Evolutionary conservation across 2,797 vertebrate genomes (phyloP), one percentile per base, ranked within the genome.

Genomic region (Acestrorhynchus altus): DNA sequence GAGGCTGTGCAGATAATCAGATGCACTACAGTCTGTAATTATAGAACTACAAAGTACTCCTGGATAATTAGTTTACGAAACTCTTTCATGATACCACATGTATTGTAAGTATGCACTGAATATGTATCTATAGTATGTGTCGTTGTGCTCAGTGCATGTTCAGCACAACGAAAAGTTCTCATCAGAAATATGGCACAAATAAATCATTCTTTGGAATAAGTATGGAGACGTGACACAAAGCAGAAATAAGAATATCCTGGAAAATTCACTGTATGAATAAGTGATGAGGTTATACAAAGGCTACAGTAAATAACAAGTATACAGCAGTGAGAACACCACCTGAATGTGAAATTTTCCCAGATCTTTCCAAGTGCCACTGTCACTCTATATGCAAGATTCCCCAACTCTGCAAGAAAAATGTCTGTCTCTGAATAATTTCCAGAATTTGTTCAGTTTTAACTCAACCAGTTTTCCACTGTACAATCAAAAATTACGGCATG

Each of bases 201-300:
- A 18, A 28, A 57, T 35, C 7, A 60, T 60, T 60, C 18, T 35
- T 31, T 26, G 9, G 57, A 60, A 35, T 31, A 18, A 35, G 28
- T 15, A 1, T 0, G 57, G 57, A 35, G 15, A 60, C 54, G 11
- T 57, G 15, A 57, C 12, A 57, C 8, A 8, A 35, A 31, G 28
- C 28, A 18, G 57, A 35, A n/a, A 60, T 35, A 18, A 15, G 28
- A 8, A 13, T 31, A 15, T 35, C 24, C 12, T 26, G 13, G 24
- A 59, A 31, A 31, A 35, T 16, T 18, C 57, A 60, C 26, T 26
- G 31, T 9, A 60, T 60, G 57, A 60, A 60, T 8, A 60, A 60
- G 40, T 66, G 24, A 66, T 66, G 63, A 66, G 63, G 26, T 4
- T 18, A 5, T 66, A 46, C 42, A 66, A 64, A 64, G 7, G 4